These are phyloP conservation scores for Amblyopsis rosae DNA, from an alignment of 2,113 vertebrate genomes.

Conservation along the genomic window DNA sequence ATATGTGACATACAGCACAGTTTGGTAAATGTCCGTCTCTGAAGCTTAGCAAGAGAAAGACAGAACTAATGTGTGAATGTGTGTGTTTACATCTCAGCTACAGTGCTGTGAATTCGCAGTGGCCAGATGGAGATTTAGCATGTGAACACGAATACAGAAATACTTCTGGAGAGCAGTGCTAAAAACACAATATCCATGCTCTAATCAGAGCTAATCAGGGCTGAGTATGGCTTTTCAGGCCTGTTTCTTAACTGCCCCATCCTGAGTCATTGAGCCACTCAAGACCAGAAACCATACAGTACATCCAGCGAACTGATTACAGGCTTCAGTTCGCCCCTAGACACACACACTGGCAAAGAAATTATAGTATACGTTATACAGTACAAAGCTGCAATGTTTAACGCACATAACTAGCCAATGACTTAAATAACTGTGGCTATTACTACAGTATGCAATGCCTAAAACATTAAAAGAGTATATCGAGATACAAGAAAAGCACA, in stretches of 20 bases:
- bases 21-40: slow-evolving; percentile 74
- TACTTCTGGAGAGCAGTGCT: slow-evolving; percentile 55
- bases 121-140: slow-evolving; percentile 73
- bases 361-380: neutral
- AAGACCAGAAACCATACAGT: slow-evolving; percentile 11
- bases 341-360: slow-evolving; percentile 17
- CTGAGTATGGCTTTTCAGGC: slow-evolving; percentile 25
- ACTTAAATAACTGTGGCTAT: slow-evolving; percentile 11
- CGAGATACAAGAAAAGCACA: no score
- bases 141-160: slow-evolving; percentile 69
- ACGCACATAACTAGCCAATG: neutral
- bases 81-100: slow-evolving; percentile 75
- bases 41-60: slow-evolving; percentile 71
- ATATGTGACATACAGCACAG: slow-evolving; percentile 72
- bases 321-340: slow-evolving; percentile 17
- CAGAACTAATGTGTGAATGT: slow-evolving; percentile 49
- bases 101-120: slow-evolving; percentile 73
- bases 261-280: slow-evolving; percentile 1
- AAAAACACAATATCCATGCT: slow-evolving; percentile 53
- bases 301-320: slow-evolving; percentile 20
- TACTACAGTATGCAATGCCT: neutral
- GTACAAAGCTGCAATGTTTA: neutral
- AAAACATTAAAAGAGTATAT: no score
- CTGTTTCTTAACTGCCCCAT: slow-evolving; percentile 17
- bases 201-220: slow-evolving; percentile 37